These are phyloP conservation scores for Drosophila miranda DNA, from an alignment of 1,140 invertebrate species.

Conservation along the genomic window DNA sequence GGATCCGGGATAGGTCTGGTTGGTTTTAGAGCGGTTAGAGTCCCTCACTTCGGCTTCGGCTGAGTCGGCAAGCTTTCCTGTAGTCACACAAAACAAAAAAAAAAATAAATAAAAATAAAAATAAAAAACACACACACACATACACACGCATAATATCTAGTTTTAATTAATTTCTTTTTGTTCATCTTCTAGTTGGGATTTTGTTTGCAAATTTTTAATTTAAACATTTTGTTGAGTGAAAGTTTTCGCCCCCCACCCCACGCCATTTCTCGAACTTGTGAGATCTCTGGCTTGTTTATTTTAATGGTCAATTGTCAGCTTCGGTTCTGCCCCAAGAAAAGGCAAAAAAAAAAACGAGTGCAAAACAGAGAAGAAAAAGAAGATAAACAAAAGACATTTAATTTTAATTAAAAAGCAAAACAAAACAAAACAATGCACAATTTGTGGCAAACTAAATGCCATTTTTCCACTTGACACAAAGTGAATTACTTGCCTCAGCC, in stretches of 20 bases:
- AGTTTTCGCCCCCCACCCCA: constrained; percentile 28
- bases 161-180: constrained; percentile 71
- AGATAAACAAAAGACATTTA: constrained; percentile 45
- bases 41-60: no score
- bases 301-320: constrained; percentile 74
- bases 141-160: constrained; percentile 51
- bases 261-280: constrained; percentile 13
- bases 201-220: constrained; percentile 61
- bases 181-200: constrained; percentile 48
- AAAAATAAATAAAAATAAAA: no score
- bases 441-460: constrained; percentile 65
- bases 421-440: constrained; percentile 63
- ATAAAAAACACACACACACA: no score
- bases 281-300: constrained; percentile 32
- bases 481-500: no score
- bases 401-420: constrained; percentile 60
- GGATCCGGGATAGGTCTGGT: no score
- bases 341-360: constrained; percentile 25
- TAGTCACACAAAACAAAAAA: no score
- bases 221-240: constrained; percentile 66
- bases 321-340: constrained; percentile 43
- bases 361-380: constrained; percentile 26
- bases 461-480: constrained; percentile 58
- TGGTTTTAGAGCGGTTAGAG: no score
- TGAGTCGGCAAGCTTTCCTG: no score